Percentiles rank a stretch among this genome's conserved stretches.
Evolutionary conservation across 1,140 invertebrate genomes (phyloP).

Genomic region (Euura saliciscinereae): DNA sequence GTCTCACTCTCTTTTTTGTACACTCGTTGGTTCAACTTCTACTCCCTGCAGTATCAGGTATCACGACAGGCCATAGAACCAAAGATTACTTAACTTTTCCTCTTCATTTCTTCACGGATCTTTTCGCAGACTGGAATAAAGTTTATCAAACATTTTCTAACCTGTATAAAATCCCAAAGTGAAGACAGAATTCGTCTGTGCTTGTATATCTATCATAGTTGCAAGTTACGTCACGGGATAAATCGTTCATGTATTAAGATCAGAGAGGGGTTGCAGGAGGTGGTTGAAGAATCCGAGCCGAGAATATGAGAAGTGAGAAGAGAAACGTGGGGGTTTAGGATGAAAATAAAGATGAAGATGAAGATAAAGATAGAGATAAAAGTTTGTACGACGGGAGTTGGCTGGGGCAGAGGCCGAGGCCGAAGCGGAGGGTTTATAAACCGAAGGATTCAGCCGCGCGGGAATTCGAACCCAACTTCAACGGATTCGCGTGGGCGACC

Average conservation of each 20-base stretch:
- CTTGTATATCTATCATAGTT: too few species aligned
- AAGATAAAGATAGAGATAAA: conserved; percentile 18
- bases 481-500: conserved; percentile 31
- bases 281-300: neutral
- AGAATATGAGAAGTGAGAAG: neutral
- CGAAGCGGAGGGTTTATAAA: conserved; percentile 14
- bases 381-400: conserved; percentile 13
- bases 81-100: too few species aligned
- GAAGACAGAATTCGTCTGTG: too few species aligned
- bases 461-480: conserved; percentile 27
- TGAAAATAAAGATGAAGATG: conserved; percentile 9
- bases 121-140: too few species aligned
- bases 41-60: too few species aligned
- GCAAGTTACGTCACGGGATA: neutral
- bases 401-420: conserved; percentile 12
- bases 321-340: conserved; percentile 10
- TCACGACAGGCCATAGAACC: too few species aligned
- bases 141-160: too few species aligned
- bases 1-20: too few species aligned
- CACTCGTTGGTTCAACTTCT: too few species aligned
- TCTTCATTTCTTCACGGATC: too few species aligned
- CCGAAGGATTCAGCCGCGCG: conserved; percentile 10
- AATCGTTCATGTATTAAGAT: neutral
- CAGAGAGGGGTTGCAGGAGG: neutral
- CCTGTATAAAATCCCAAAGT: too few species aligned